These are phyloP conservation scores for Ormyrus thymus DNA, from an alignment of 2,888 invertebrate species.

Conservation along the genomic window DNA sequence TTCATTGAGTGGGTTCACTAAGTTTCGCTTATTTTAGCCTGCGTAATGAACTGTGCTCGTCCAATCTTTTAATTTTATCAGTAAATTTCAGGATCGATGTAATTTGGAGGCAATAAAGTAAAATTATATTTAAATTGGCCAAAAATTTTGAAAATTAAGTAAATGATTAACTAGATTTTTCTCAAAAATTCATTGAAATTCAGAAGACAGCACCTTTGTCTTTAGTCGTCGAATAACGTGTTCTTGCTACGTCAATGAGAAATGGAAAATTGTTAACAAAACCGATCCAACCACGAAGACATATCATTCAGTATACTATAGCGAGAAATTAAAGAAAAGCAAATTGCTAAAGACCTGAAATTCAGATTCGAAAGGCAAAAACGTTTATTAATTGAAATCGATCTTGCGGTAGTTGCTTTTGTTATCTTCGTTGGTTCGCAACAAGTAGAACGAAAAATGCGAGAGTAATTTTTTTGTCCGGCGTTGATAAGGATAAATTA, in stretches of 20 bases:
- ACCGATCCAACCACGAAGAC: slow-evolving; percentile 53
- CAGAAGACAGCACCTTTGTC: background rate
- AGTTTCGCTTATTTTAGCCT: too few relatives aligned
- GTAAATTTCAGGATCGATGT: too few relatives aligned
- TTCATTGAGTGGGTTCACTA: too few relatives aligned
- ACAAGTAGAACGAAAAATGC: slow-evolving; percentile 4
- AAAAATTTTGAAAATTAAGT: too few relatives aligned
- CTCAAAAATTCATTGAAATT: too few relatives aligned
- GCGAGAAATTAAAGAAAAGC: slow-evolving; percentile 12
- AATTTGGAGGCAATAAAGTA: too few relatives aligned
- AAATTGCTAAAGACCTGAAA: slow-evolving; percentile 21
- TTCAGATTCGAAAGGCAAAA: slow-evolving; percentile 32
- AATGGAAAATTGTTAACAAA: slow-evolving; percentile 28
- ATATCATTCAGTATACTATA: slow-evolving; percentile 53
- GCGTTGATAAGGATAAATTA: slow-evolving; percentile 15
- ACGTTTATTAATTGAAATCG: slow-evolving; percentile 5
- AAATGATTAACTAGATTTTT: too few relatives aligned
- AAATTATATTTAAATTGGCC: too few relatives aligned
- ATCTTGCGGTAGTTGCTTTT: background rate
- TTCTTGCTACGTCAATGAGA: slow-evolving; percentile 22
- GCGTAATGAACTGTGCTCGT: too few relatives aligned
- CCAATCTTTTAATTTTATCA: too few relatives aligned
- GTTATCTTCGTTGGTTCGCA: slow-evolving; percentile 5
- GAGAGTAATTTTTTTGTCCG: slow-evolving; percentile 12
- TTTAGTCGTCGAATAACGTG: slow-evolving; percentile 14